Evolutionary conservation across 2,888 invertebrate genomes (phyloP), one percentile per base, ranked within the genome.

Genomic region (Zaprionus obscuricornis): DNA sequence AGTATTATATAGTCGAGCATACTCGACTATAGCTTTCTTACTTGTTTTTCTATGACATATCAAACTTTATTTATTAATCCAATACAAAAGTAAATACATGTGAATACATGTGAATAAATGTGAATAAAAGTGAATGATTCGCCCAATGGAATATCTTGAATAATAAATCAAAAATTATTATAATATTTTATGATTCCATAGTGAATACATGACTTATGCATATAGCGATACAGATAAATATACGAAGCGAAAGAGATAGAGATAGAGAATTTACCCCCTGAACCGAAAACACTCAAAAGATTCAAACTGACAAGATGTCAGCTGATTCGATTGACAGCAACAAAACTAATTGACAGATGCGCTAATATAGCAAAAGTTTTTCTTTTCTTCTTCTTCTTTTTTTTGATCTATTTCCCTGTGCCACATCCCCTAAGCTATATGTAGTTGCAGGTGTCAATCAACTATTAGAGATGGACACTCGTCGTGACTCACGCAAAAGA

Each of bases 401-500:
- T n/a, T n/a, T n/a, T 3, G 43, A 13, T 34, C 37, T 37, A 6
- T 43, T 37, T 24, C 26, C 18, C n/a, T n/a, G n/a, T n/a, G n/a
- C n/a, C n/a, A n/a, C n/a, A n/a, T n/a, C n/a, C n/a, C n/a, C n/a
- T n/a, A n/a, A n/a, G n/a, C n/a, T n/a, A n/a, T n/a, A n/a, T n/a
- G n/a, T n/a, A n/a, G n/a, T n/a, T 10, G 18, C 43, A 54, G 43
- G 43, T 66, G 67, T 69, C 67, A 64, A 67, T 69, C 67, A 69
- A 39, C 64, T 46, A 63, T 68, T 68, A 68, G 46, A 34, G 49
- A 43, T 51, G 34, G n/a, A 22, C 11, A 34, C 13, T 20, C n/a
- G n/a, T n/a, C n/a, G n/a, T n/a, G n/a, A n/a, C n/a, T n/a, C n/a
- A n/a, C n/a, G n/a, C n/a, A n/a, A n/a, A n/a, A n/a, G n/a, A n/a